phyloP scores from a whole-genome alignment of 92 coral and sea anemone genomes.

The Epizoanthus ramosus region DNA sequence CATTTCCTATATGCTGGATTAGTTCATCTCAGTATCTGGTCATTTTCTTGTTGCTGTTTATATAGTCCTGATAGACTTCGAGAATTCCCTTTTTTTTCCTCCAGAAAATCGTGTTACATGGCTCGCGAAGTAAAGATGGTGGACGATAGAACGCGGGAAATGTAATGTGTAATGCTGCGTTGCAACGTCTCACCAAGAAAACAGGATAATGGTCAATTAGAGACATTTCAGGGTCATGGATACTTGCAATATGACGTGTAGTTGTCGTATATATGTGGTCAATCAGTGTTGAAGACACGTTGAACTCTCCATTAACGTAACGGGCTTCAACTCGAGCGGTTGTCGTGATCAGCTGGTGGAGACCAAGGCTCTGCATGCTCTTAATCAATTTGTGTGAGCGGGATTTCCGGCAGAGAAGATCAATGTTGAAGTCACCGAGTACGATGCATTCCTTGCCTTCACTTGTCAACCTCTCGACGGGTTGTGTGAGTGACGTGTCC shows the following conservation, averaged over 20 bases:
- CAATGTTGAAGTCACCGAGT: slow-evolving; percentile 38
- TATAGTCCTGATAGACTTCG: no score
- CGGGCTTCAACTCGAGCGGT: slow-evolving; percentile 20
- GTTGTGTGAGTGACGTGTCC: not conserved
- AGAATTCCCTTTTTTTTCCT: no score
- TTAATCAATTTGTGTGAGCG: not conserved
- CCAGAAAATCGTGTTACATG: no score
- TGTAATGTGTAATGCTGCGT: slow-evolving; percentile 23
- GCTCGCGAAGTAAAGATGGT: no score
- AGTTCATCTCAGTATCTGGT: no score
- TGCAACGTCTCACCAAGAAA: no score
- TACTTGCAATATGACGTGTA: slow-evolving; percentile 29
- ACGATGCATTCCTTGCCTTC: not conserved
- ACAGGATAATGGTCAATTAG: slow-evolving; percentile 44
- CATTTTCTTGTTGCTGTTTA: no score
- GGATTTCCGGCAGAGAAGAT: slow-evolving; percentile 1
- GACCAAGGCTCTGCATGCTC: not conserved
- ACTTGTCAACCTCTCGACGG: not conserved
- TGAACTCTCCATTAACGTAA: slow-evolving; percentile 8
- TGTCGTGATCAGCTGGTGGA: slow-evolving; percentile 2
- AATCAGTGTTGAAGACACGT: slow-evolving; percentile 35
- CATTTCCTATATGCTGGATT: no score
- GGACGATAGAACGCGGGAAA: no score
- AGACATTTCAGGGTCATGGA: slow-evolving; percentile 24
- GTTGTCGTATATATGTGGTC: slow-evolving; percentile 35